Evolutionary conservation across 2,888 invertebrate species (phyloP), one percentile per base, ranked within the genome.

Genomic region (Geophilus truncorum): DNA sequence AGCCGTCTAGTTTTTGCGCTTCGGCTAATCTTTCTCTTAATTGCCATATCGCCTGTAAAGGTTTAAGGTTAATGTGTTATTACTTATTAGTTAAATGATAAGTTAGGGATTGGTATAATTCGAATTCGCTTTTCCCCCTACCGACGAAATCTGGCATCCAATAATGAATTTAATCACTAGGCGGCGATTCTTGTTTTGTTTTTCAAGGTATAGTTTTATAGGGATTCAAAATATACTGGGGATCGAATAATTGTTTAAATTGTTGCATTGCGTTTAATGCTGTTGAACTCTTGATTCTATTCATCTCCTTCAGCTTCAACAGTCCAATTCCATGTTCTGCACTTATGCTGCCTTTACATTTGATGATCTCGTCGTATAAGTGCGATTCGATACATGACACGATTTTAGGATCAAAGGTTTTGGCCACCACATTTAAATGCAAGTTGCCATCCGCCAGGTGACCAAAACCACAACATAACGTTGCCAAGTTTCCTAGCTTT

Each of bases 281-380:
- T 15, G 91, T 90, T 23, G 88, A 83, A 40, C 91, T 90, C 87
- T 95, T 95, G 80, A 93, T 93, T 86, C 92, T 92, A 82, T 91
- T 90, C 80, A 97, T 90, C 88, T 92, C 95, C 84, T 93, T 90
- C 0, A 91, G 90, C 86, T 96, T 96, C 81, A 92, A 90, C 85
- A 95, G 94, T 0, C 97, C 98, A 57, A 99, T 92, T 0, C 98
- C 98, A 87, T 99, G 98, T 87, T 99, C 98, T 0, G 98, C 97
- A 86, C 97, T 97, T 57, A 91, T 88, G 84, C 97, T 97, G 0
- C 98, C 98, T 10, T 90, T 90, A 34, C 93, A 86, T 83, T 92
- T 89, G 0, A 92, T 89, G 0, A 94, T 92, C 88, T 93, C 94
- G 86, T 97, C 94, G 86, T 93, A 98, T 34, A 98, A 90, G 86